phyloP scores from a whole-genome alignment of 1,140 invertebrate species.

The Bombus terrestris region DNA sequence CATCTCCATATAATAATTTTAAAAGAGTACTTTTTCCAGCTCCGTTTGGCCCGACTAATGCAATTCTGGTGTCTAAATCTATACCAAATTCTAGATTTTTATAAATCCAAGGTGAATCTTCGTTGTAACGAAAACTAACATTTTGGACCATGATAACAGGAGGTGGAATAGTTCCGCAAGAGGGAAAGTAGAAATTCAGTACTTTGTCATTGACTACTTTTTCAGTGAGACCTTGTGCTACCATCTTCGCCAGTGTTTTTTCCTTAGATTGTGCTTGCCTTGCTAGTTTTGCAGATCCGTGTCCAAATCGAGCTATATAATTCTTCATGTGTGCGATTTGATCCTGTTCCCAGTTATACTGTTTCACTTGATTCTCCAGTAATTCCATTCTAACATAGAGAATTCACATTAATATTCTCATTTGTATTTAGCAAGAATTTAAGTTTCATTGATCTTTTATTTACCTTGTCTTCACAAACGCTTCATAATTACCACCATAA shows the following conservation, averaged over 20 bases:
- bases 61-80: constrained; percentile 98
- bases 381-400: constrained; percentile 89
- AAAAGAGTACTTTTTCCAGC: constrained; percentile 99
- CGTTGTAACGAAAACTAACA: constrained; percentile 97
- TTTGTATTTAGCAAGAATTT: too few species aligned
- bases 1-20: constrained; percentile 97
- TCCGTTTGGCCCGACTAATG: constrained; percentile 99
- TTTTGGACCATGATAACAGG: constrained; percentile 99
- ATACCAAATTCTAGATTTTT: constrained; percentile 99
- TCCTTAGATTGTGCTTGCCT: constrained; percentile 99
- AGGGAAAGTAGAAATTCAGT: constrained; percentile 97
- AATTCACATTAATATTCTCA: constrained; percentile 10
- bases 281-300: constrained; percentile 98
- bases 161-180: constrained; percentile 97
- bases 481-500: constrained; percentile 98
- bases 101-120: constrained; percentile 95
- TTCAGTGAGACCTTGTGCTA: constrained; percentile 97
- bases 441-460: constrained; percentile 9
- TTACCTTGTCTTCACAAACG: constrained; percentile 88
- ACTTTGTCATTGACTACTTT: constrained; percentile 95
- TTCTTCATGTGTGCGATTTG: constrained; percentile 99
- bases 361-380: constrained; percentile 99
- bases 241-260: constrained; percentile 99
- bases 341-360: constrained; percentile 99
- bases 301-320: constrained; percentile 99